Percentiles rank a stretch among this genome's conserved stretches.
Evolutionary conservation across 2,113 vertebrate species (phyloP).

Genomic region (Hemicordylus capensis): DNA sequence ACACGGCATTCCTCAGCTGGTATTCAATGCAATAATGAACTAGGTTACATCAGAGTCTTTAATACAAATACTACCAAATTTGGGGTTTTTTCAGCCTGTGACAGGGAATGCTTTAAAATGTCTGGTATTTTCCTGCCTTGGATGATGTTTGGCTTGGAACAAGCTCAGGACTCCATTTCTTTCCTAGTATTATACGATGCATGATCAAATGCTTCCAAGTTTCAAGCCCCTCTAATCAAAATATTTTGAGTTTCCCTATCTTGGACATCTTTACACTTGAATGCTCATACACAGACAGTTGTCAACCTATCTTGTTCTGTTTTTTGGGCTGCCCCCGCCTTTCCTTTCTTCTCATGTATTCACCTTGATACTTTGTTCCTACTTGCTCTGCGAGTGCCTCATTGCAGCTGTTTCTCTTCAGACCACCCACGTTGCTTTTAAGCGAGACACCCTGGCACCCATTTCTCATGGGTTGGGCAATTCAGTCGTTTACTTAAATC

Average conservation of each 20-base stretch:
- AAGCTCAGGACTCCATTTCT: constrained; percentile 41
- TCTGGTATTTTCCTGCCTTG: constrained; percentile 36
- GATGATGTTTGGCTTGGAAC: constrained; percentile 56
- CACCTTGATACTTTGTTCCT: constrained; percentile 44
- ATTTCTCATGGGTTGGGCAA: constrained; percentile 6
- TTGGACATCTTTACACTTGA: constrained; percentile 36
- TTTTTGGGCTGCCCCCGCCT: background rate
- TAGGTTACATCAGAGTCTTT: background rate
- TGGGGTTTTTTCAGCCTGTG: background rate
- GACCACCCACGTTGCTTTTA: constrained; percentile 69
- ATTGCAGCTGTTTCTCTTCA: constrained; percentile 43
- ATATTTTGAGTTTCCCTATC: constrained; percentile 51
- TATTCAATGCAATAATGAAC: background rate
- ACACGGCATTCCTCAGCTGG: background rate
- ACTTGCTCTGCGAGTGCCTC: constrained; percentile 16
- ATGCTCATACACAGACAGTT: constrained; percentile 25
- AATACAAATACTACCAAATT: background rate
- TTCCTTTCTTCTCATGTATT: constrained; percentile 11
- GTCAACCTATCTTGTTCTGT: constrained; percentile 39
- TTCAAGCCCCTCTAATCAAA: constrained; percentile 49
- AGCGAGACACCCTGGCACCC: constrained; percentile 32
- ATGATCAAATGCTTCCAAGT: constrained; percentile 48
- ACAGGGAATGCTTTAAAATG: background rate
- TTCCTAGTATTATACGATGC: constrained; percentile 55
- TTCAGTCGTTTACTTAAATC: constrained; percentile 57